Base-by-base conservation (phyloP, 2,888 invertebrate species). In the Agrenia bidenticulata region DNA sequence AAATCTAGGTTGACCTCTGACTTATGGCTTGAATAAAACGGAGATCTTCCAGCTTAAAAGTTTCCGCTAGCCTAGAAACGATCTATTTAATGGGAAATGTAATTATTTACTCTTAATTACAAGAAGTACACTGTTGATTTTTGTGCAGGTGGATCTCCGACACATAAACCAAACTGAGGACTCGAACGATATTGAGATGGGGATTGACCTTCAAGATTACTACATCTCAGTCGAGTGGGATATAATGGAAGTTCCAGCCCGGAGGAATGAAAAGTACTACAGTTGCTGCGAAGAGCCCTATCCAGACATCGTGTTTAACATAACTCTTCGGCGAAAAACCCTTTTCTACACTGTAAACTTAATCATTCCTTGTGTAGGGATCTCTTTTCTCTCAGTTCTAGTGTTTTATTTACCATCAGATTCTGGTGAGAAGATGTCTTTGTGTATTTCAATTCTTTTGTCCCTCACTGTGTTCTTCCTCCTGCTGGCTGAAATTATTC, bases 181-280 rank as follows among this genome's bases (percentile, higher is more conserved):
- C 80, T 92, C 91, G 64, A 91, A 93, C 81, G 86, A 88, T 78
- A 92, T 94, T 78, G 90, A 89, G 77, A 87, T 92, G 80, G 94
- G 94, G 70, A 94, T 94, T 78, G 94, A 94, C 81, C 84, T 94
- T 73, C 91, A 92, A 78, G 94, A 94, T 81, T 94, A 93, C 81
- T 94, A 94, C 84, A 92, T 94, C 81, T 94, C 94, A 78, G 96
- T 96, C 67, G 97, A 98, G 83, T 98, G 97, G 98, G 97, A 97
- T 82, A 94, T 93, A 77, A 89, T 97, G 87, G 87, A 90, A 72
- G 94, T 93, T 75, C 93, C 93, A 63, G 94, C 93, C 49, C 88
- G 89, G 72, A 85, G 93, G 76, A 91, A 93, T 80, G 93, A 93
- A 79, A 92, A 92, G 80, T 92, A 90, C 82, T 94, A 97, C 85